phyloP scores from a whole-genome alignment of 2,888 invertebrate species.

The Conistra vaccinii region DNA sequence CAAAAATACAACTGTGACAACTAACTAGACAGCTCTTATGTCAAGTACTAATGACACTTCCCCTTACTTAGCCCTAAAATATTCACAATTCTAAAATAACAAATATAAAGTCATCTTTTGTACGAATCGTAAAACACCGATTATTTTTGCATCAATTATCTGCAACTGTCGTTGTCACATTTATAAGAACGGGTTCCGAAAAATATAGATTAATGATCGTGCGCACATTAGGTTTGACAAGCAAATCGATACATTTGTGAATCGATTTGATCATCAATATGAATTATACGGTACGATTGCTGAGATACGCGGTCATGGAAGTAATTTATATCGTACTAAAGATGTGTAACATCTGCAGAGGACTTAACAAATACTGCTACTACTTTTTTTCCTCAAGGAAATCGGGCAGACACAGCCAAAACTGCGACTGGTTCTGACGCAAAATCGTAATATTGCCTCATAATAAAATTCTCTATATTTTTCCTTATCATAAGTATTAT shows the following conservation, averaged over 20 bases:
- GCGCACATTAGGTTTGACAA: slow-evolving; percentile 67
- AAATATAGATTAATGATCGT: slow-evolving; percentile 75
- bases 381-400: background rate
- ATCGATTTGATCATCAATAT: slow-evolving; percentile 85
- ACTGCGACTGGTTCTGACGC: background rate
- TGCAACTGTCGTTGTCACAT: slow-evolving; percentile 61
- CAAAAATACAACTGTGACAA: background rate
- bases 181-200: slow-evolving; percentile 69
- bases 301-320: slow-evolving; percentile 64
- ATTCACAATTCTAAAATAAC: slow-evolving; percentile 37
- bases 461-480: background rate
- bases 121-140: slow-evolving; percentile 58
- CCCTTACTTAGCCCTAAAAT: slow-evolving; percentile 39
- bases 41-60: background rate
- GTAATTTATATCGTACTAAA: slow-evolving; percentile 30
- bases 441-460: background rate
- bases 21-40: background rate
- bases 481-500: background rate
- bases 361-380: background rate
- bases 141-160: slow-evolving; percentile 72
- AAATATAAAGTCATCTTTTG: slow-evolving; percentile 33
- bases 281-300: slow-evolving; percentile 83
- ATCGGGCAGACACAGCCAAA: background rate
- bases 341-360: slow-evolving; percentile 45
- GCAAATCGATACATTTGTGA: slow-evolving; percentile 75